Evolutionary conservation across 2,113 vertebrate genomes (phyloP), one percentile per base, ranked within the genome.

Genomic region (Polypterus senegalus): DNA sequence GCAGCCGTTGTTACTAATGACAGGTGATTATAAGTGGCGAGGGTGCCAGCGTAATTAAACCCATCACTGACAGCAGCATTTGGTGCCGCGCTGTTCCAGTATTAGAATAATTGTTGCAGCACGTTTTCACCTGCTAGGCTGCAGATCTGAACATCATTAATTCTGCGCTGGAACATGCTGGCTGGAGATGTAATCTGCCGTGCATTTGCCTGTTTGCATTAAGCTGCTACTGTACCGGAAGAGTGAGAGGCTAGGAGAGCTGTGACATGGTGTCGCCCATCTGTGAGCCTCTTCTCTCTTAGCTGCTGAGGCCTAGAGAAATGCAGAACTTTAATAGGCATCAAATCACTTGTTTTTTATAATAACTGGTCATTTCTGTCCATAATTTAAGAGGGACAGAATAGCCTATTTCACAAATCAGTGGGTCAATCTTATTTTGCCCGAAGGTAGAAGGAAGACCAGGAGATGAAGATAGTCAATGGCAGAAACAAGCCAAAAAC

Each of bases 21-120:
- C 93, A 92, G 90, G 91, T 96, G 92, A 95, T 97, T 95, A 94
- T 88, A 93, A 91, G 89, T 88, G 85, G 86, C 86, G 59, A 77
- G 82, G 75, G 76, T 91, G 91, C 92, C 91, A 90, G 89, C 87
- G 88, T 92, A 94, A 98, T 97, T 97, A 94, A 91, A 92, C 86
- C 81, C 70, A 78, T 71, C 71, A 85, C 81, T 97, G 93, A 97
- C 91, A 92, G 91, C 86, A 89, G 83, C 91, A 90, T 91, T 97
- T 92, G 88, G 91, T 88, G 81, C 73, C 75, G 83, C 77, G 78
- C 81, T 89, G 85, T 86, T 88, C 86, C 86, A 85, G 88, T 83
- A 77, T 82, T 79, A 86, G 84, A 90, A 88, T 82, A 85, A 86
- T 87, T 79, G 85, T 89, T 80, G 75, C 77, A 80, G 81, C 70